Base-by-base conservation (phyloP, 2,888 invertebrate genomes). In the Cylindroiulus punctatus region DNA sequence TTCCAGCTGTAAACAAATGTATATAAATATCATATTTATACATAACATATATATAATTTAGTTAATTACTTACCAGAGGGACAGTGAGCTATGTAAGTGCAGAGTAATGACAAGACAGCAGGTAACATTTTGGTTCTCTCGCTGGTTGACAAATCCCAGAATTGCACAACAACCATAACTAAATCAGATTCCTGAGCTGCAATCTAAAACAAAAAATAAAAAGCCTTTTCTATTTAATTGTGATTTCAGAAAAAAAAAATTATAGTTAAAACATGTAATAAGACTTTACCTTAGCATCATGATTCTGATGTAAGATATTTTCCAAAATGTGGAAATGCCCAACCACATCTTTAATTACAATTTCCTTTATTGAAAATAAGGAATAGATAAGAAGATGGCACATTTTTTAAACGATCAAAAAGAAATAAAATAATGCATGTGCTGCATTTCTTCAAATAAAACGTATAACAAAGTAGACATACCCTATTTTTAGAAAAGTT, bases 281-380 rank as follows among this genome's bases (percentile, higher is more conserved):
- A 65, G 17, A 36, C 32, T n/a, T 42, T 81, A 86, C 86, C 44
- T 86, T 86, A 14, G 86, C 86, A 44, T 57, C 44, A 40, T 19
- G 17, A n/a, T 12, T 32, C 4, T 47, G 30, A 40, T 82, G 44
- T 82, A 86, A 81, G 5, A 86, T 14, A 86, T 81, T 86, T 19
- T 82, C 81, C 81, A 86, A 81, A 81, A 86, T 12, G 36, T 82
- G 44, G 8, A 40, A 81, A 81, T 86, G 40, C 14, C 44, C 26
- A 17, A 81, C 19, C 3, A 86, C 10, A 86, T 81, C 47, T 30
- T 36, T 22, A 26, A 30, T 32, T 44, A 81, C 19, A 22, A 14
- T 36, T 7, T 86, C 81, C 86, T 81, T 36, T 26, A 82, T 40
- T 42, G 10, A 65, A 65, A 65, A 65, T 26, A 65, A 26, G 42